Conservation (phyloP, 64 coral and sea anemone genomes). For the Orbicella faveolata region DNA sequence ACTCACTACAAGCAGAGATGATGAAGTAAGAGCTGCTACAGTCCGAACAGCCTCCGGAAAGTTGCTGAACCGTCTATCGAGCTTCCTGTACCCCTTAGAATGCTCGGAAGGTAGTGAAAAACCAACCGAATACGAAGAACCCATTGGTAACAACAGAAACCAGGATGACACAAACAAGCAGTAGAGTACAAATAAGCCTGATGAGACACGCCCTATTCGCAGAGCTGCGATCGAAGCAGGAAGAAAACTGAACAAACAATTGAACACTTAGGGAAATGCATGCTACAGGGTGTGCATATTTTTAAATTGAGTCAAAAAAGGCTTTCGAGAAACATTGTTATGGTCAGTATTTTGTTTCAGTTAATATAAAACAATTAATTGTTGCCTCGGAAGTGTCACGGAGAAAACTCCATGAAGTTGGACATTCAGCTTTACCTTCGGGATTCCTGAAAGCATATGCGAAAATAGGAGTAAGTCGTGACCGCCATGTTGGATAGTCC, state of each 20-base stretch:
- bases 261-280: neutral
- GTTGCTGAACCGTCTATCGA: slow-evolving; percentile 25
- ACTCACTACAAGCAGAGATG: slow-evolving; percentile 38
- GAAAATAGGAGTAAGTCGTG: neutral
- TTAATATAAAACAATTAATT: neutral
- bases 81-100: slow-evolving; percentile 27
- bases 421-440: neutral
- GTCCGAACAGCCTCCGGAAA: slow-evolving; percentile 22
- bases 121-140: neutral
- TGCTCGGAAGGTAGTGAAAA: slow-evolving; percentile 1
- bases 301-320: too few species aligned
- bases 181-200: neutral
- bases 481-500: neutral
- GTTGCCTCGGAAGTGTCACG: neutral
- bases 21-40: slow-evolving; percentile 31
- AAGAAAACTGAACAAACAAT: neutral
- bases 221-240: neutral
- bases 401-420: neutral
- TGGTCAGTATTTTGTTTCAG: neutral
- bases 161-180: neutral
- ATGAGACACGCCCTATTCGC: neutral
- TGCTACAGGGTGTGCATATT: too few species aligned
- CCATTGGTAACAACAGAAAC: neutral
- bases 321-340: too few species aligned
- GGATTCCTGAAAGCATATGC: neutral